phyloP scores from a whole-genome alignment of 2,888 invertebrate genomes.

The Callosobruchus maculatus region DNA sequence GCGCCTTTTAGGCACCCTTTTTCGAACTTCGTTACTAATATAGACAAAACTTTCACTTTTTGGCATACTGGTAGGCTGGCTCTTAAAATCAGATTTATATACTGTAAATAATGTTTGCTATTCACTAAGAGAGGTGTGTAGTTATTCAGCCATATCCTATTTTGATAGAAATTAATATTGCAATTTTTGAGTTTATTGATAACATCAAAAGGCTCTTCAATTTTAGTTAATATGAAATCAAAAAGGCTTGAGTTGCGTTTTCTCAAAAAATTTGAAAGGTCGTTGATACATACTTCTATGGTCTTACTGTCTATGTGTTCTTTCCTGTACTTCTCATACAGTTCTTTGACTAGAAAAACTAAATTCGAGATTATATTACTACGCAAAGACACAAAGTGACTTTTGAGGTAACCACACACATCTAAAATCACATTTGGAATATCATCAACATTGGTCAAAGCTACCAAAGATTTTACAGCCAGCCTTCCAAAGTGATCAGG shows the following conservation, averaged over 20 bases:
- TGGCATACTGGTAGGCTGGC: background rate
- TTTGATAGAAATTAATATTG: background rate
- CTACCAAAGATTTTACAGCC: constrained; percentile 13
- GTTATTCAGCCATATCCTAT: constrained; percentile 1
- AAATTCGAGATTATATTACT: constrained; percentile 2
- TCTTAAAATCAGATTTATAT: background rate
- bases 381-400: background rate
- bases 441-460: background rate
- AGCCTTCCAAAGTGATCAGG: constrained; percentile 26
- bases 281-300: background rate
- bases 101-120: background rate
- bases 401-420: background rate
- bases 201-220: background rate
- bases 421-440: background rate
- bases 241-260: background rate
- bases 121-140: background rate
- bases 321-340: background rate
- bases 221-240: constrained; percentile 1
- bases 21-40: background rate
- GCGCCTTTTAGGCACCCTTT: background rate
- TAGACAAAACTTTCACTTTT: constrained; percentile 2
- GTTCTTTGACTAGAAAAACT: background rate
- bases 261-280: background rate
- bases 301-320: background rate
- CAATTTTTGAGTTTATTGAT: background rate